Evolutionary conservation across 2,888 invertebrate species (phyloP).

Genomic region (Operophtera brumata): DNA sequence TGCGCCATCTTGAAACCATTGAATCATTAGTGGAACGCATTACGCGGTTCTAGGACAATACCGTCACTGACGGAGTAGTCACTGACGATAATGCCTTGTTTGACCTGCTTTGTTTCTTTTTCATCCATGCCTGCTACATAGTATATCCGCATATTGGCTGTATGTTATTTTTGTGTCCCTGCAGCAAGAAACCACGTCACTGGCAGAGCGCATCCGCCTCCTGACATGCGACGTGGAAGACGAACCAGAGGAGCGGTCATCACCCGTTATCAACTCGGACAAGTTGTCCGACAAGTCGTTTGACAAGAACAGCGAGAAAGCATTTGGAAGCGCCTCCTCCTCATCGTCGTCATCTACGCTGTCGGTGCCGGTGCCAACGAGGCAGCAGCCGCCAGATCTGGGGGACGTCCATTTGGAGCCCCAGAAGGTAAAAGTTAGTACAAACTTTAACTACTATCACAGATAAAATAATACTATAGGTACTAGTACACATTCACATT

Average conservation of each 20-base stretch:
- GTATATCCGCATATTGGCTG: not conserved
- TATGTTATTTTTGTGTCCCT: not conserved
- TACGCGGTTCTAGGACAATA: too few species aligned
- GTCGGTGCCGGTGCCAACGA: constrained; percentile 55
- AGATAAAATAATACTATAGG: too few species aligned
- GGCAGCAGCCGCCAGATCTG: constrained; percentile 67
- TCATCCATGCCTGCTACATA: too few species aligned
- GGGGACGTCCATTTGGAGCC: constrained; percentile 70
- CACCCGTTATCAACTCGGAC: constrained; percentile 83
- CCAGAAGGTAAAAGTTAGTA: constrained; percentile 53
- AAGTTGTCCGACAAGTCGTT: constrained; percentile 79
- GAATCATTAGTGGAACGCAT: too few species aligned
- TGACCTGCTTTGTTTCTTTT: too few species aligned
- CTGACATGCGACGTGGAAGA: constrained; percentile 93
- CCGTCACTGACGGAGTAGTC: too few species aligned
- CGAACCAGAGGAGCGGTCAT: constrained; percentile 77
- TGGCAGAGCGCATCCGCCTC: constrained; percentile 92
- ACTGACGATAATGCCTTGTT: too few species aligned
- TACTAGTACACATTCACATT: too few species aligned
- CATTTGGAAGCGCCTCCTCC: constrained; percentile 78
- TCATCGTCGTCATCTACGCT: constrained; percentile 71
- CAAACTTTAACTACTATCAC: not conserved
- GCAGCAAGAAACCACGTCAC: constrained; percentile 85
- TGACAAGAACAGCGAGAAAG: constrained; percentile 76
- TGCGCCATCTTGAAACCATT: too few species aligned